A percentile compares a stretch with the other conserved stretches of the same genome.
Conservation (phyloP, 2,888 invertebrate species). For the Chrysolina oricalcia region DNA sequence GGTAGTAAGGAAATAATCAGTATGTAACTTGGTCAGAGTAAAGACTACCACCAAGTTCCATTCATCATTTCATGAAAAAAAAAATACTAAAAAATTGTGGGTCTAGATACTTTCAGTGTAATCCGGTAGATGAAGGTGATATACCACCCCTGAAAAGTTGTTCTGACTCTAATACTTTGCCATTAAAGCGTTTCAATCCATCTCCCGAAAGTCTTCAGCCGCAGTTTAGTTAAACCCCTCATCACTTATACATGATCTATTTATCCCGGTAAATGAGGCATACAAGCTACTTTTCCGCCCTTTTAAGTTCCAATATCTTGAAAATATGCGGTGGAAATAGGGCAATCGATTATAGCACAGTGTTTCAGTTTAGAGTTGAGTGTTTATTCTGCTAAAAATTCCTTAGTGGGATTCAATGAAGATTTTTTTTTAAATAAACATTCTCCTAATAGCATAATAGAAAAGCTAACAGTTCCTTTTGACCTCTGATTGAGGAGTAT, state of each 20-base stretch:
- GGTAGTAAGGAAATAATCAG: too few relatives aligned
- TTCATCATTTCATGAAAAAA: too few relatives aligned
- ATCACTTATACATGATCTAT: conserved; percentile 20
- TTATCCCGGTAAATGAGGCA: conserved; percentile 27
- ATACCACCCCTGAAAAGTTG: neutral
- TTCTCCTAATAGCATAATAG: too few relatives aligned
- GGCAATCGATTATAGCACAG: conserved; percentile 29
- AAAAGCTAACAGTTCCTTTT: too few relatives aligned
- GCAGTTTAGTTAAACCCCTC: conserved; percentile 10
- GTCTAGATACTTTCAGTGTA: neutral
- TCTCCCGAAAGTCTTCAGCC: neutral
- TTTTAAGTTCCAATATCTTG: conserved; percentile 31
- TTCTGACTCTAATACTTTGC: neutral
- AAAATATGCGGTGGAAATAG: conserved; percentile 30
- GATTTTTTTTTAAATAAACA: too few relatives aligned
- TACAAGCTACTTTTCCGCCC: conserved; percentile 25
- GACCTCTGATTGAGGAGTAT: too few relatives aligned
- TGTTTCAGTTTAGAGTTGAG: neutral
- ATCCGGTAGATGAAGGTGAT: neutral
- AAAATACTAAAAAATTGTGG: too few relatives aligned
- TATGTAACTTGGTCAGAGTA: too few relatives aligned
- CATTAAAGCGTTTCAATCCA: neutral
- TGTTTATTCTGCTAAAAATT: too few relatives aligned
- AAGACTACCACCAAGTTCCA: too few relatives aligned
- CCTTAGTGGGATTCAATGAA: too few relatives aligned